Conservation (phyloP, 2,888 invertebrate species). For the Onchidella celtica region DNA sequence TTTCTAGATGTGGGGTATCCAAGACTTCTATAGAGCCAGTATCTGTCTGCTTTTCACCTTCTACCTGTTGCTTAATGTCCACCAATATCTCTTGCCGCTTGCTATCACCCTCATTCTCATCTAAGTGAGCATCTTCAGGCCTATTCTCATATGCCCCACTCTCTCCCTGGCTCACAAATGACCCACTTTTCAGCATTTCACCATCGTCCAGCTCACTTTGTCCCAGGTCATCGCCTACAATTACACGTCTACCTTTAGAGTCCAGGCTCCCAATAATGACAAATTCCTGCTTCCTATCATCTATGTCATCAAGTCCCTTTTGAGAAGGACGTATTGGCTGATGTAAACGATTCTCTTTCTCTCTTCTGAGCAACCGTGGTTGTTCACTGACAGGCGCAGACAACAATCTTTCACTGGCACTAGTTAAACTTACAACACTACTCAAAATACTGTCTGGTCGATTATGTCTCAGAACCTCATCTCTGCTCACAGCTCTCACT, state of each 20-base stretch:
- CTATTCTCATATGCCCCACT: too few species aligned
- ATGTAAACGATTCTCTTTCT: neutral
- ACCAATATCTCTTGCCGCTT: too few species aligned
- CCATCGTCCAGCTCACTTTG: too few species aligned
- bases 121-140: too few species aligned
- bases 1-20: constrained; percentile 9
- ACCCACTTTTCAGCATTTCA: too few species aligned
- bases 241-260: constrained; percentile 19
- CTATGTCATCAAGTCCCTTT: too few species aligned
- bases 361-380: constrained; percentile 57
- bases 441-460: constrained; percentile 42
- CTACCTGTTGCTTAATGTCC: too few species aligned
- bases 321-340: too few species aligned
- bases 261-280: constrained; percentile 23
- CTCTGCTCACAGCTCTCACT: constrained; percentile 46
- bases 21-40: neutral
- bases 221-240: constrained; percentile 8
- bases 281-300: too few species aligned
- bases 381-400: constrained; percentile 54
- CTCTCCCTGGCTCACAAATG: too few species aligned
- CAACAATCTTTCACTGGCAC: constrained; percentile 53
- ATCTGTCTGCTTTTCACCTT: too few species aligned
- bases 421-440: constrained; percentile 32
- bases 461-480: constrained; percentile 38
- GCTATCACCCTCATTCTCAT: too few species aligned